These are phyloP conservation scores for Phataginus tricuspis DNA, from an alignment of 2,797 vertebrate species.

Conservation along the genomic window DNA sequence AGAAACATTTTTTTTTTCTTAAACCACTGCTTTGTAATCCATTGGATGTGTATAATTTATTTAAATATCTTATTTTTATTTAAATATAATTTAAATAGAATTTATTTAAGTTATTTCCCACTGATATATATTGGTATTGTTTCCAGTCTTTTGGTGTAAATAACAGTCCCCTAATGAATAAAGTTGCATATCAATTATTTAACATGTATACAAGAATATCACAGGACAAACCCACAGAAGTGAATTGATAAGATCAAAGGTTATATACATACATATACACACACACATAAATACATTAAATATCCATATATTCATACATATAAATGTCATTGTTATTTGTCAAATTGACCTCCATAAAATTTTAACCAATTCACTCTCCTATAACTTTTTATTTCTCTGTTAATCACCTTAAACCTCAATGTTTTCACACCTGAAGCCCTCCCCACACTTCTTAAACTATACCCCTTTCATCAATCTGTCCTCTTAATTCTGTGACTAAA, in stretches of 20 bases:
- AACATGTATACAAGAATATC: not conserved
- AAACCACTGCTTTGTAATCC: not conserved
- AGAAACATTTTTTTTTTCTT: not conserved
- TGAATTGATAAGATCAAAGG: not conserved
- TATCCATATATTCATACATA: not conserved
- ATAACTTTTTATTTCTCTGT: not conserved
- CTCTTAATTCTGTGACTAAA: not conserved
- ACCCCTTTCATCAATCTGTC: not conserved
- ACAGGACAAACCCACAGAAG: not conserved
- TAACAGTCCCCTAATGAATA: not conserved
- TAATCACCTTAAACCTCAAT: not conserved
- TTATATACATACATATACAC: not conserved
- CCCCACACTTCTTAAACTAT: not conserved
- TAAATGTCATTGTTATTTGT: not conserved
- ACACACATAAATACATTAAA: not conserved
- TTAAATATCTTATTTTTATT: not conserved
- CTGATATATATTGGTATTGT: not conserved
- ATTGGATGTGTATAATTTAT: not conserved
- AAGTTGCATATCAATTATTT: not conserved
- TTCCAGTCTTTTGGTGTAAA: not conserved
- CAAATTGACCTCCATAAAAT: not conserved
- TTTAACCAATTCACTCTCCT: not conserved
- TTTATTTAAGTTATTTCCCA: not conserved
- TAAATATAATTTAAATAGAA: not conserved
- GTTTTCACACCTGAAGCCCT: not conserved